Conservation (phyloP, 2,888 invertebrate genomes). For the Drosophila rellima region DNA sequence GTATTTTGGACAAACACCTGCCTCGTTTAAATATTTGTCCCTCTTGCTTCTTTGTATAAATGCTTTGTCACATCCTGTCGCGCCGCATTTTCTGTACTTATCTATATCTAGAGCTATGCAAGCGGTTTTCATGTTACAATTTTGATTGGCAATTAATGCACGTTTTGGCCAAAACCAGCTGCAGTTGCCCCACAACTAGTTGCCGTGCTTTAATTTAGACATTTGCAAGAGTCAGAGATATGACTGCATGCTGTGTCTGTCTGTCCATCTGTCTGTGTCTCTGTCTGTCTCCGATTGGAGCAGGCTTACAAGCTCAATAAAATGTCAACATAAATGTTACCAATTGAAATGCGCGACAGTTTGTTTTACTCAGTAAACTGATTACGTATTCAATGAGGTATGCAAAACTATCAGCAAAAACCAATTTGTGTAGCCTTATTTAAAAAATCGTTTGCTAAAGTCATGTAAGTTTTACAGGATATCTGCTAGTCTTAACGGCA, state of each 20-base stretch:
- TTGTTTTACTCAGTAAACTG: constrained; percentile 36
- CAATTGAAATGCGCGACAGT: constrained; percentile 46
- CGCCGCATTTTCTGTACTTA: constrained; percentile 26
- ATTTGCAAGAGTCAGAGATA: constrained; percentile 60
- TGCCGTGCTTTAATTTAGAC: constrained; percentile 77
- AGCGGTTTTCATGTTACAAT: constrained; percentile 65
- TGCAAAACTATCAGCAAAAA: background rate
- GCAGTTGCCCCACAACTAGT: constrained; percentile 9
- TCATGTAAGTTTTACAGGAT: constrained; percentile 19
- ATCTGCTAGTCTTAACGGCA: constrained; percentile 6
- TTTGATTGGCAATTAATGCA: constrained; percentile 78
- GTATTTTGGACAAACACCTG: constrained; percentile 58
- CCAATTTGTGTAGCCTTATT: too few relatives aligned
- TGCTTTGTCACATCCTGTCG: constrained; percentile 61
- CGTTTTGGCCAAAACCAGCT: constrained; percentile 18
- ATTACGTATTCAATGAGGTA: background rate
- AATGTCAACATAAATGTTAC: constrained; percentile 78
- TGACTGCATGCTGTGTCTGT: constrained; percentile 66
- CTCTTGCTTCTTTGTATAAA: constrained; percentile 26
- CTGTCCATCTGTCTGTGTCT: constrained; percentile 30
- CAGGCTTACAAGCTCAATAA: constrained; percentile 67
- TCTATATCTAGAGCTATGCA: constrained; percentile 47
- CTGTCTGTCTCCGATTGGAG: constrained; percentile 20
- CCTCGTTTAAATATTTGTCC: constrained; percentile 39
- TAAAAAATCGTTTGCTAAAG: background rate